Conservation (phyloP, 2,888 invertebrate species). For the Apomyelois bistriatella region DNA sequence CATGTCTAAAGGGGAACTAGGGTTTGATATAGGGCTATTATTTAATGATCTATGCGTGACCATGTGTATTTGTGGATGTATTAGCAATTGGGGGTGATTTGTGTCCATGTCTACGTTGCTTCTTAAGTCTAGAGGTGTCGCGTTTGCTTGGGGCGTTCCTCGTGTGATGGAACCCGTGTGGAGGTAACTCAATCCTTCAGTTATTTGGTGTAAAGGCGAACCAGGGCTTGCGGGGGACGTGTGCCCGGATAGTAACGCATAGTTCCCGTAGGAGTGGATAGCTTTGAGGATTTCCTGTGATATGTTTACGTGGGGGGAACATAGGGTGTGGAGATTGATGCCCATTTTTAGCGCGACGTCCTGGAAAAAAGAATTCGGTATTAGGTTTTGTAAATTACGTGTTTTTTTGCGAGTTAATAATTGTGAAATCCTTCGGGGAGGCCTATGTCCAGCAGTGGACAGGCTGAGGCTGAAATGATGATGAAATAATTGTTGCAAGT, state of each 20-base stretch:
- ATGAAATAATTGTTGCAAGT: too few relatives aligned
- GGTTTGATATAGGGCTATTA: slow-evolving; percentile 82
- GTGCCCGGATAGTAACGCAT: slow-evolving; percentile 42
- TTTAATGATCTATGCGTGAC: slow-evolving; percentile 79
- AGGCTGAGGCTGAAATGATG: too few relatives aligned
- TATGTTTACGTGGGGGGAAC: slow-evolving; percentile 45
- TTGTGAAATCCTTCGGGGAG: too few relatives aligned
- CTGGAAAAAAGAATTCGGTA: slow-evolving; percentile 31
- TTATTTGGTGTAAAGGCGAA: slow-evolving; percentile 83
- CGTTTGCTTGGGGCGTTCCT: slow-evolving; percentile 82
- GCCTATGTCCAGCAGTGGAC: too few relatives aligned
- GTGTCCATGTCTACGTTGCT: slow-evolving; percentile 77
- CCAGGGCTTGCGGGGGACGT: slow-evolving; percentile 50
- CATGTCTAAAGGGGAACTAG: slow-evolving; percentile 86
- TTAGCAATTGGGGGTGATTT: slow-evolving; percentile 55
- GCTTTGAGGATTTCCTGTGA: slow-evolving; percentile 54
- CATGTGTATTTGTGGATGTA: slow-evolving; percentile 64
- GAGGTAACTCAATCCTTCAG: slow-evolving; percentile 85
- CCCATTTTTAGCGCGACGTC: slow-evolving; percentile 76
- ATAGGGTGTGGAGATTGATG: slow-evolving; percentile 65
- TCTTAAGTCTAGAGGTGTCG: slow-evolving; percentile 78
- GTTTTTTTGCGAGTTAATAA: too few relatives aligned
- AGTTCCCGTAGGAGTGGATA: slow-evolving; percentile 53
- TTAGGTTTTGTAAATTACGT: background rate
- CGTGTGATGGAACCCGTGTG: slow-evolving; percentile 86